Conservation (phyloP, 2,113 vertebrate genomes). For the Cyrtonyx montezumae region DNA sequence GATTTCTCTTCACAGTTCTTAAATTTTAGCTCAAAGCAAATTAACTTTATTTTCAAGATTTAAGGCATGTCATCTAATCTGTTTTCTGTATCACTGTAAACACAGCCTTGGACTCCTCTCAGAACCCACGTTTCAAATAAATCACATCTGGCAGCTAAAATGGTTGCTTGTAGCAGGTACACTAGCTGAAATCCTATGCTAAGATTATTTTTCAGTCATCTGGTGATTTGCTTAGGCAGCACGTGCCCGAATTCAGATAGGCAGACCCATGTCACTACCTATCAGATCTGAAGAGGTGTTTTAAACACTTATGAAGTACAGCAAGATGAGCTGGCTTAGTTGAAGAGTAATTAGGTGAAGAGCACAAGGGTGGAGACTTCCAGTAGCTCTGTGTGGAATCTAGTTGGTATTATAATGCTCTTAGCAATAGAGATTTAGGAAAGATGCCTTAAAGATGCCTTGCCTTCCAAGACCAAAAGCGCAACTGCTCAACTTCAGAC, state of each 20-base stretch:
- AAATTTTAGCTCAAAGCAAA: neutral
- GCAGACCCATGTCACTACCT: neutral
- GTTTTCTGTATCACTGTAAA: neutral
- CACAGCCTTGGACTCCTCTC: neutral
- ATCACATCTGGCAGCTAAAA: neutral
- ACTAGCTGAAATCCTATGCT: neutral
- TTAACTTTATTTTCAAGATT: slow-evolving; percentile 6
- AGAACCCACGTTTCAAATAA: neutral
- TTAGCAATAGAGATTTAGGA: neutral
- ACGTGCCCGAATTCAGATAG: neutral
- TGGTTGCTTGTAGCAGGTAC: neutral
- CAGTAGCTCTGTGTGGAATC: neutral
- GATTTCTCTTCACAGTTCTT: neutral
- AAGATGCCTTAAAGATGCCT: neutral
- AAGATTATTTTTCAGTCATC: neutral
- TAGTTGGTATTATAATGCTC: neutral
- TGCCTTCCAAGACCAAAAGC: neutral
- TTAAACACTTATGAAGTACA: neutral
- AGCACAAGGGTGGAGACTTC: neutral
- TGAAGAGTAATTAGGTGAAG: neutral
- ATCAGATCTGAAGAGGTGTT: neutral
- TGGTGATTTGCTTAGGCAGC: neutral
- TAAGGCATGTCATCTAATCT: neutral
- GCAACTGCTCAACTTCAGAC: neutral
- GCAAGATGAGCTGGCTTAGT: neutral